A percentile compares a stretch with the other conserved stretches of the same genome.
Conservation (phyloP, 2,113 vertebrate species). For the Microtus richardsoni region DNA sequence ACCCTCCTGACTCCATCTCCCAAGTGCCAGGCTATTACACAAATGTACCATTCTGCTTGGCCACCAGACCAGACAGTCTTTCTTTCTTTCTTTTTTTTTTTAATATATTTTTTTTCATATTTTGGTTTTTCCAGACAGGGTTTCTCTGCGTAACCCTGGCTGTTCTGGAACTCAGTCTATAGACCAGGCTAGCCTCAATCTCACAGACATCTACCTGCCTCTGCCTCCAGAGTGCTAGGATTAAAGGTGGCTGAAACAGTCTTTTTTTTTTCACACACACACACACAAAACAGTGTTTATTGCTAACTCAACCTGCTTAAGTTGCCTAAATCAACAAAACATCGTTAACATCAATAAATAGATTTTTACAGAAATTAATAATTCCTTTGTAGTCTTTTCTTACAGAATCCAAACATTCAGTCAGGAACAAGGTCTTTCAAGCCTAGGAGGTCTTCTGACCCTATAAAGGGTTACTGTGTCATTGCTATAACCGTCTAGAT, state of each 20-base stretch:
- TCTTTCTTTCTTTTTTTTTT: background rate
- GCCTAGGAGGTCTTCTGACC: background rate
- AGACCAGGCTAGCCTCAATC: background rate
- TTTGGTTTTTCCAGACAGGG: background rate
- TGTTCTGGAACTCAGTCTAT: background rate
- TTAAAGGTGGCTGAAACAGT: background rate
- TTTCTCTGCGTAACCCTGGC: background rate
- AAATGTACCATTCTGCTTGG: too few species aligned
- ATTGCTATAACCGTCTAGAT: background rate
- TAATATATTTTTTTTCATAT: background rate
- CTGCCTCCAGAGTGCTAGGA: background rate
- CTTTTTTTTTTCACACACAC: too few species aligned
- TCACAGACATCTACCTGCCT: background rate
- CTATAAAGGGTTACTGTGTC: fast-evolving
- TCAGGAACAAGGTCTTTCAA: background rate
- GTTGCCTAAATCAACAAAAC: too few species aligned
- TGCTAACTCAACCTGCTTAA: too few species aligned
- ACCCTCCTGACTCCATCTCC: background rate
- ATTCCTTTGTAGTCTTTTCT: too few species aligned
- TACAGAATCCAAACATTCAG: background rate
- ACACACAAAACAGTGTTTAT: too few species aligned
- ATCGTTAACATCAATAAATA: too few species aligned
- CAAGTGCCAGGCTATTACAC: background rate
- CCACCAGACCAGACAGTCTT: too few species aligned
- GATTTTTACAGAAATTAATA: too few species aligned